Evolutionary conservation across 2,797 vertebrate species (phyloP), one percentile per base, ranked within the genome.

Genomic region (Glyptemys insculpta): DNA sequence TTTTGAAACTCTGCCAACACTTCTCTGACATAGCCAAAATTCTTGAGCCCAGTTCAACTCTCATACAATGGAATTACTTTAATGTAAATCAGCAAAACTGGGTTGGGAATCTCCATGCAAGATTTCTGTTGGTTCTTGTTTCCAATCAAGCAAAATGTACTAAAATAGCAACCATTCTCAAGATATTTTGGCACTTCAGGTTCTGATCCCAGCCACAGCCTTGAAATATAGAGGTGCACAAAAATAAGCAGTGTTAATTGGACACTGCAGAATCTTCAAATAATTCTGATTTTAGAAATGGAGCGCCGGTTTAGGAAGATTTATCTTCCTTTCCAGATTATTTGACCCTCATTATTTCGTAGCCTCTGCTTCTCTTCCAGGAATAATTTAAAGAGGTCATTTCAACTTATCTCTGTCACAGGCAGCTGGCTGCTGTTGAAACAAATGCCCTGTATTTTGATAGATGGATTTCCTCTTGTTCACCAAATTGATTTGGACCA

Each of bases 171-270:
- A 57, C 76, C n/a, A 34, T 91, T 96, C 82, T 85, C 50, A 83
- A 91, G 44, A 31, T 88, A 80, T 94, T 95, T 97, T 92, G 34
- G 41, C 74, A 34, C 34, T 93, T 95, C 52, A 37, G 19, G 86
- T 85, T 31, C n/a, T 84, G 72, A 90, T 95, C 25, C 18, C 92
- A 85, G 29, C 78, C 83, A 91, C 89, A 95, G 5, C 27, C 15
- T 80, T 83, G 68, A 85, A 78, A 7, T 7, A 8, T 15, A 57
- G 37, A 82, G 19, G 27, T 57, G 54, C 5, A 59, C 53, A 78
- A 52, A 94, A 87, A 11, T 3, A 85, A 96, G 54, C 41, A 29
- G 4, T 87, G 10, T 83, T 95, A 94, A 93, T 49, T 94, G 72
- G 34, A 87, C 10, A 92, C 92, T 93, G 79, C 10, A 54, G 6